Evolutionary conservation across 2,888 invertebrate species (phyloP).

Genomic region (Pyrochroa serraticornis): DNA sequence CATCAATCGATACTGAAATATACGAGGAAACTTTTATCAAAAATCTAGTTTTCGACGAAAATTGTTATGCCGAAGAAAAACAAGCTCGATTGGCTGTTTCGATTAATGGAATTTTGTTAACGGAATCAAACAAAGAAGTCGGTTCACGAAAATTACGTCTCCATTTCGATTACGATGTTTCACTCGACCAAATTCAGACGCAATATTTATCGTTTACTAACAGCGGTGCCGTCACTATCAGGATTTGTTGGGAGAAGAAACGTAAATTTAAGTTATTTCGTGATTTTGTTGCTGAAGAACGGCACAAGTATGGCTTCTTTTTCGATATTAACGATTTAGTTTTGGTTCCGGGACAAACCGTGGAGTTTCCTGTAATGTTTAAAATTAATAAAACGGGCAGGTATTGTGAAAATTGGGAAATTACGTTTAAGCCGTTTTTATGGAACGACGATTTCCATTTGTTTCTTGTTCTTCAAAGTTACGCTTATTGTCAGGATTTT

Average conservation of each 20-base stretch:
- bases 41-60: not conserved
- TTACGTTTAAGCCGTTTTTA: too few relatives aligned
- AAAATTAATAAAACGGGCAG: too few relatives aligned
- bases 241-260: conserved; percentile 10
- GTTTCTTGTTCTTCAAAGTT: too few relatives aligned
- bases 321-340: conserved; percentile 15
- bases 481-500: too few relatives aligned
- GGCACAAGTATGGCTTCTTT: conserved; percentile 10
- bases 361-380: conserved; percentile 13
- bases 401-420: too few relatives aligned
- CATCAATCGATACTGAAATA: too few relatives aligned
- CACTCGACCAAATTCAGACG: not conserved
- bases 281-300: not conserved
- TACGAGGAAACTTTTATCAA: too few relatives aligned
- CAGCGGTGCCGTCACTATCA: conserved; percentile 1
- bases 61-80: not conserved
- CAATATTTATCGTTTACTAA: conserved; percentile 13
- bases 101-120: not conserved
- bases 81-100: not conserved
- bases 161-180: conserved; percentile 11
- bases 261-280: conserved; percentile 12
- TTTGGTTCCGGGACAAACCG: conserved; percentile 3
- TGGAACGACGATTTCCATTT: too few relatives aligned
- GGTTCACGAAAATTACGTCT: conserved; percentile 1
- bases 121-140: not conserved